phyloP scores from a whole-genome alignment of 1,140 invertebrate species.

The Aleiodes sp. region DNA sequence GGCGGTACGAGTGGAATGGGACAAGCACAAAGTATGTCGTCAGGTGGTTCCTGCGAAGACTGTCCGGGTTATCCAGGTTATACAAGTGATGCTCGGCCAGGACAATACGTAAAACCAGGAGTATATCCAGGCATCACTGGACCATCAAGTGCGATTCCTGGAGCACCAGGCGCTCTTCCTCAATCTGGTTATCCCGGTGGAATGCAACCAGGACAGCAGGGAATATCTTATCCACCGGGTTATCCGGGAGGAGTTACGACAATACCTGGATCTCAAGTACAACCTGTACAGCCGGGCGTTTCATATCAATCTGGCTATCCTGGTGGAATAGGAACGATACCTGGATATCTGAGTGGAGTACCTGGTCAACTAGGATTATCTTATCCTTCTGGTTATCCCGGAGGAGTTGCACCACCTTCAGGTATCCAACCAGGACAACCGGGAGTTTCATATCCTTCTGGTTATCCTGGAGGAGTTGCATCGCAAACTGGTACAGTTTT shows the following conservation, averaged over 20 bases:
- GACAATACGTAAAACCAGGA: conserved; percentile 32
- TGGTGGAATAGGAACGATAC: background rate
- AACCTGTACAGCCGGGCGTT: background rate
- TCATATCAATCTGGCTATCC: background rate
- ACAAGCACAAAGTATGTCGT: conserved; percentile 78
- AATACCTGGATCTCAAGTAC: background rate
- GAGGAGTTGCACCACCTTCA: background rate
- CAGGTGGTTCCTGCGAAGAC: conserved; percentile 59
- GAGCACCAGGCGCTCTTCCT: conserved; percentile 7
- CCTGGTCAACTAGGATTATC: background rate
- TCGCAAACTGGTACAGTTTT: background rate
- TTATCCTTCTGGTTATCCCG: background rate
- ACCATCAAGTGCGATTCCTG: conserved; percentile 20
- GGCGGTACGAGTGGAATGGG: conserved; percentile 80
- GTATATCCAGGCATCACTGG: conserved; percentile 19
- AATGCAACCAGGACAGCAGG: conserved; percentile 34
- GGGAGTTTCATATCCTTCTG: background rate
- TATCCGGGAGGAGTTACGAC: conserved; percentile 1
- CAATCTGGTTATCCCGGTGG: conserved; percentile 3
- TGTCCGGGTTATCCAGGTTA: conserved; percentile 50
- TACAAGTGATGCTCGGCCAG: conserved; percentile 30
- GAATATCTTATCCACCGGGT: background rate
- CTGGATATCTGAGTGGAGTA: background rate
- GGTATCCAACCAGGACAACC: background rate
- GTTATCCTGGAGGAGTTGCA: background rate